These are phyloP conservation scores for Bombus cullumanus DNA, from an alignment of 1,140 invertebrate species.

Conservation along the genomic window DNA sequence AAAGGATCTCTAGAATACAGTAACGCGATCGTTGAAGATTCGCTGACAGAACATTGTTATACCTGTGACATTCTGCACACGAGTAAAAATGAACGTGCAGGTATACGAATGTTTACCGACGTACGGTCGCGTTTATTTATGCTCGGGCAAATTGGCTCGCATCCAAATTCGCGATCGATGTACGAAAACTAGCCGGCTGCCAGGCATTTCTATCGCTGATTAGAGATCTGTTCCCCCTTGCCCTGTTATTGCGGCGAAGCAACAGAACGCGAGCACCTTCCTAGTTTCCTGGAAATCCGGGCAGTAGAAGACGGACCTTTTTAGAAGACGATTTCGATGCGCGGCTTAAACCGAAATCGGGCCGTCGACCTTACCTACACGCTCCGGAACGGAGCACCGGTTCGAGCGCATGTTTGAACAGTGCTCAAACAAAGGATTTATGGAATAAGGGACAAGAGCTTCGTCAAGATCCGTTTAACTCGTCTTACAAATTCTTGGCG, in stretches of 20 bases:
- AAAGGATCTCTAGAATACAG: not conserved
- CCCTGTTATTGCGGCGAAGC: constrained; percentile 30
- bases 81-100: not conserved
- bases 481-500: no score
- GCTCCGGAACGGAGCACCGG: not conserved
- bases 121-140: constrained; percentile 63
- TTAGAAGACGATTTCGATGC: constrained; percentile 30
- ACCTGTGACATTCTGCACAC: not conserved
- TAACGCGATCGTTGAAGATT: not conserved
- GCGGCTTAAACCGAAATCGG: constrained; percentile 4
- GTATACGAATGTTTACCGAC: constrained; percentile 40
- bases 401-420: not conserved
- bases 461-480: not conserved
- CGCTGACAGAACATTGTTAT: not conserved
- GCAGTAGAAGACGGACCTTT: constrained; percentile 13
- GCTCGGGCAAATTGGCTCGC: constrained; percentile 52
- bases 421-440: constrained; percentile 27
- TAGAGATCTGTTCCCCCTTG: not conserved
- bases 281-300: constrained; percentile 28
- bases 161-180: constrained; percentile 49
- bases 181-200: constrained; percentile 56
- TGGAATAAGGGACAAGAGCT: not conserved
- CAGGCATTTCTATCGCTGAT: constrained; percentile 28
- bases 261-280: not conserved
- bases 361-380: constrained; percentile 44